Conservation (phyloP, 2,797 vertebrate species). For the Craterocephalus amniculus region DNA sequence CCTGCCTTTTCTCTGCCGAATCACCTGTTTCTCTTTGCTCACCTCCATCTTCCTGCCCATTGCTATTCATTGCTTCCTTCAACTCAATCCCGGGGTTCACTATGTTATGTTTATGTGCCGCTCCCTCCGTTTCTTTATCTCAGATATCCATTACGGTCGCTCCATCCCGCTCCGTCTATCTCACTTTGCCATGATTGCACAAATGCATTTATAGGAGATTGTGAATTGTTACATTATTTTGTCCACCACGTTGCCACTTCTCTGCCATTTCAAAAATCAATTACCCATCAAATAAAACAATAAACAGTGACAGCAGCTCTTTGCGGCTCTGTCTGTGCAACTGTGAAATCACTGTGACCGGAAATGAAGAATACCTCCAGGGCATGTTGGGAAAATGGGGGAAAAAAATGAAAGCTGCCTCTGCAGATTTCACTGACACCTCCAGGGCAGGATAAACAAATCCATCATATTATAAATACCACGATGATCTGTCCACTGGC, state of each 20-base stretch:
- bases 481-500: constrained; percentile 17
- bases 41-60: constrained; percentile 61
- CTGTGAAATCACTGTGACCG: constrained; percentile 43
- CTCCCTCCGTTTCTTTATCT: constrained; percentile 62
- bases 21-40: constrained; percentile 54
- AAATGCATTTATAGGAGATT: constrained; percentile 59
- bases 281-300: constrained; percentile 68
- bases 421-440: constrained; percentile 42
- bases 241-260: constrained; percentile 57
- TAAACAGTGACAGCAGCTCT: constrained; percentile 42
- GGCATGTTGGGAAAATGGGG: constrained; percentile 5
- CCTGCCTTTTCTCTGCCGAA: constrained; percentile 50
- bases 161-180: constrained; percentile 39
- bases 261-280: constrained; percentile 67
- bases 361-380: constrained; percentile 55
- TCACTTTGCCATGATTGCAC: constrained; percentile 46
- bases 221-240: constrained; percentile 46
- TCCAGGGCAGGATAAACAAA: constrained; percentile 31
- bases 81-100: constrained; percentile 41
- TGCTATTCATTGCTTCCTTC: constrained; percentile 67
- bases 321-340: constrained; percentile 29
- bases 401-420: constrained; percentile 23
- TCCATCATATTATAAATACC: constrained; percentile 3
- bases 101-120: constrained; percentile 57
- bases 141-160: constrained; percentile 54